Conservation (phyloP, 2,113 vertebrate species). For the Scolopax mira region DNA sequence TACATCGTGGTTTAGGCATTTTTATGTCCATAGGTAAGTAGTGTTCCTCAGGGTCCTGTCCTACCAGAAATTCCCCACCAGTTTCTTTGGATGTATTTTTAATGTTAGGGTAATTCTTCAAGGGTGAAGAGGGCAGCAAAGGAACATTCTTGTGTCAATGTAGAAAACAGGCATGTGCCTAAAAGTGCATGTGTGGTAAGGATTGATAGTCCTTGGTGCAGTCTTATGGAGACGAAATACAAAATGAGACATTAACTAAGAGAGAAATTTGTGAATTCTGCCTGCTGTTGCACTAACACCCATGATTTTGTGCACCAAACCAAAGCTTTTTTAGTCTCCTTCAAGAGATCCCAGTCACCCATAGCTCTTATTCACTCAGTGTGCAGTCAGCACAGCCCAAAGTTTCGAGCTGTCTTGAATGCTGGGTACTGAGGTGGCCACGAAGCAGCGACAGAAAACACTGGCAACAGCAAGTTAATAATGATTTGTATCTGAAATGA, state of each 20-base stretch:
- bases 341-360: neutral
- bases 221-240: neutral
- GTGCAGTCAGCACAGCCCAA: neutral
- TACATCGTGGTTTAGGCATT: neutral
- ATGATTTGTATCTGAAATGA: neutral
- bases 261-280: neutral
- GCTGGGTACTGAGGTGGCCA: neutral
- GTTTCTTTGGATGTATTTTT: neutral
- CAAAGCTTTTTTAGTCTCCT: neutral
- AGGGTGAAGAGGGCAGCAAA: neutral
- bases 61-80: neutral
- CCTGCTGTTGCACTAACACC: neutral
- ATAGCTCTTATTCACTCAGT: rapidly evolving
- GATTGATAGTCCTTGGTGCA: neutral
- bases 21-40: neutral
- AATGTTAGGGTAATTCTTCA: neutral
- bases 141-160: neutral
- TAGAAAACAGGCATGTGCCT: neutral
- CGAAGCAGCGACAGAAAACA: neutral
- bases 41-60: neutral
- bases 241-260: neutral
- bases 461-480: neutral
- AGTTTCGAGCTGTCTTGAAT: neutral
- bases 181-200: neutral
- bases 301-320: neutral